Conservation (phyloP, 2,113 vertebrate genomes). For the Alligator mississippiensis region DNA sequence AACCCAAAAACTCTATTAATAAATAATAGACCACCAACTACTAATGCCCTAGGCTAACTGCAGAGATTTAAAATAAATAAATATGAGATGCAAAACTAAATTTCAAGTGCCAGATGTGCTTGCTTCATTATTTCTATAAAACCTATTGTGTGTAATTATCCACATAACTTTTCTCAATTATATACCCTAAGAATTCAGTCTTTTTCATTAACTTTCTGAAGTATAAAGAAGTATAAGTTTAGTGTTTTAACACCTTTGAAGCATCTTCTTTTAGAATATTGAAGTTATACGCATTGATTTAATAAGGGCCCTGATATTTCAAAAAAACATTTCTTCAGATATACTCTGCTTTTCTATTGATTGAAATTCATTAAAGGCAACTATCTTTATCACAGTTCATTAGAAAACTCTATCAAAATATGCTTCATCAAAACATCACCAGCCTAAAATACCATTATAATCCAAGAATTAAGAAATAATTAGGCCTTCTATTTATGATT, state of each 20-base stretch:
- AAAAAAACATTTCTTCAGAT: background rate
- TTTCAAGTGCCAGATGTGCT: background rate
- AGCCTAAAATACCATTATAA: background rate
- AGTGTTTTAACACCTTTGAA: background rate
- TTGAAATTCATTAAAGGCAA: background rate
- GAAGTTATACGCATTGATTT: background rate
- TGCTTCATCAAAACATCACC: background rate
- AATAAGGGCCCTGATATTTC: background rate
- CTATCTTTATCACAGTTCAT: background rate
- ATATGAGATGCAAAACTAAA: background rate
- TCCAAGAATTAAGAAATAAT: background rate
- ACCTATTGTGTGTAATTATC: background rate
- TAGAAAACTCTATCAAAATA: background rate
- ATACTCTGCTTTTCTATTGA: background rate
- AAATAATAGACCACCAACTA: background rate
- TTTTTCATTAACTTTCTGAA: background rate
- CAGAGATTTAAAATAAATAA: background rate
- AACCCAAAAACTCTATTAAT: background rate
- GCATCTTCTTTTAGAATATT: background rate
- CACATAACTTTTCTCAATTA: background rate
- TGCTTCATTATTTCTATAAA: background rate
- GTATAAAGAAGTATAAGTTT: background rate
- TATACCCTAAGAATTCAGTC: background rate
- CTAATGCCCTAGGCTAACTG: background rate
- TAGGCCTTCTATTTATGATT: background rate